phyloP scores from a whole-genome alignment of 2,797 vertebrate genomes.

The Gorsachius magnificus region DNA sequence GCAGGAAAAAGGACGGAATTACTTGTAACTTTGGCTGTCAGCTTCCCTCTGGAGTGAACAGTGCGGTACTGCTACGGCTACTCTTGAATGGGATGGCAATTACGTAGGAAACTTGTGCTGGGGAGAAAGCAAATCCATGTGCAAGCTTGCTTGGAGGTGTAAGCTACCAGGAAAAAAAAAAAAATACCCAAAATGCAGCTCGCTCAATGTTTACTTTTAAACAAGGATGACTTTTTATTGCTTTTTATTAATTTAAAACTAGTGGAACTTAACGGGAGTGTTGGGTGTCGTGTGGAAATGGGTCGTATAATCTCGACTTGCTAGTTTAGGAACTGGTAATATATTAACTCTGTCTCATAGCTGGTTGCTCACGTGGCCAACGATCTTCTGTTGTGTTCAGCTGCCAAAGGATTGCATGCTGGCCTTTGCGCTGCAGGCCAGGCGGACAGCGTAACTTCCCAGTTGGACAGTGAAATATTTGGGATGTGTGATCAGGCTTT shows the following conservation, averaged over 20 bases:
- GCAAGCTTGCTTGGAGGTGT: neutral
- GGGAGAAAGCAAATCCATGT: neutral
- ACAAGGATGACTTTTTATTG: neutral
- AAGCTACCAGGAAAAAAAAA: neutral
- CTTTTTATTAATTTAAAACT: neutral
- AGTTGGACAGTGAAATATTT: neutral
- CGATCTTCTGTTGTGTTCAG: neutral
- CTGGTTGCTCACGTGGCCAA: neutral
- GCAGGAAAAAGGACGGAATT: neutral
- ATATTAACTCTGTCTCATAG: neutral
- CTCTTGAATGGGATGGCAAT: neutral
- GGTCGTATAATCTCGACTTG: neutral
- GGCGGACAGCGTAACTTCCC: neutral
- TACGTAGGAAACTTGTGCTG: neutral
- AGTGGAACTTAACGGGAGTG: neutral
- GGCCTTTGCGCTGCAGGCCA: neutral
- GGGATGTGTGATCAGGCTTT: neutral
- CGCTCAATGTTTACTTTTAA: neutral
- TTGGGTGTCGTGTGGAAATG: constrained; percentile 1
- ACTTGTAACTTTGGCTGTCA: neutral
- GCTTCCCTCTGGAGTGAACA: neutral
- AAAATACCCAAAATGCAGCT: neutral
- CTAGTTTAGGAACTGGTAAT: neutral
- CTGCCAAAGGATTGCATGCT: neutral
- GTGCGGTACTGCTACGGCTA: neutral